Percentiles rank a stretch among this genome's conserved stretches.
Conservation (phyloP, 2,113 vertebrate genomes). For the Crypturellus undulatus region DNA sequence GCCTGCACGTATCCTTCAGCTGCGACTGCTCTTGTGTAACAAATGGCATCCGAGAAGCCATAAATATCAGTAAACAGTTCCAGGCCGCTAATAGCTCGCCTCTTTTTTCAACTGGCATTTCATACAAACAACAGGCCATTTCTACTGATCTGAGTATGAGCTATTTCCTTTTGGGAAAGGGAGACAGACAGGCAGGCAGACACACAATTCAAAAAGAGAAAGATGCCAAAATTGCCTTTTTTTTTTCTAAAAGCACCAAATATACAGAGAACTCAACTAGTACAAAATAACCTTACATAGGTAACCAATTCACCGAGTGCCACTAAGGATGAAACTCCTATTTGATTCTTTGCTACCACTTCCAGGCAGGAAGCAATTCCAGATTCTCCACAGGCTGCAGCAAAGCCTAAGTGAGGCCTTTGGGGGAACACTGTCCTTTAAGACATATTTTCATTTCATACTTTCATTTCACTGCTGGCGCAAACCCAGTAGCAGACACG, state of each 20-base stretch:
- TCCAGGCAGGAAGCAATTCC: background rate
- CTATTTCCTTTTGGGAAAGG: background rate
- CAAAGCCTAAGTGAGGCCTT: background rate
- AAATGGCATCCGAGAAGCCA: slow-evolving; percentile 44
- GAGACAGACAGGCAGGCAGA: background rate
- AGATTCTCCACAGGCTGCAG: accelerated
- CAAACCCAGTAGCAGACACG: background rate
- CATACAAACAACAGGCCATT: background rate
- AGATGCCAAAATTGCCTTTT: background rate
- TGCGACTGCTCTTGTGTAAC: slow-evolving; percentile 41
- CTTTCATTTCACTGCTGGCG: background rate
- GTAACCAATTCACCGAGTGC: background rate
- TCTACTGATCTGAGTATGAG: background rate
- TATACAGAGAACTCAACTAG: background rate
- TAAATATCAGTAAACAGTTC: slow-evolving; percentile 56
- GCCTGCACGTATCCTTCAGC: slow-evolving; percentile 53
- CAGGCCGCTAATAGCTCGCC: slow-evolving; percentile 24
- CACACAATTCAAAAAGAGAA: background rate
- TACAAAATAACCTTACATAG: background rate
- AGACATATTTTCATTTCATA: background rate
- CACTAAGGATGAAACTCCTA: background rate
- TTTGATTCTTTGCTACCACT: background rate
- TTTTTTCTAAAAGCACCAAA: background rate
- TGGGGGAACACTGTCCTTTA: background rate
- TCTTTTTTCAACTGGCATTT: slow-evolving; percentile 19